Percentiles rank a stretch among this genome's conserved stretches.
Conservation (phyloP, 2,888 invertebrate genomes). For the Rhagonycha lutea region DNA sequence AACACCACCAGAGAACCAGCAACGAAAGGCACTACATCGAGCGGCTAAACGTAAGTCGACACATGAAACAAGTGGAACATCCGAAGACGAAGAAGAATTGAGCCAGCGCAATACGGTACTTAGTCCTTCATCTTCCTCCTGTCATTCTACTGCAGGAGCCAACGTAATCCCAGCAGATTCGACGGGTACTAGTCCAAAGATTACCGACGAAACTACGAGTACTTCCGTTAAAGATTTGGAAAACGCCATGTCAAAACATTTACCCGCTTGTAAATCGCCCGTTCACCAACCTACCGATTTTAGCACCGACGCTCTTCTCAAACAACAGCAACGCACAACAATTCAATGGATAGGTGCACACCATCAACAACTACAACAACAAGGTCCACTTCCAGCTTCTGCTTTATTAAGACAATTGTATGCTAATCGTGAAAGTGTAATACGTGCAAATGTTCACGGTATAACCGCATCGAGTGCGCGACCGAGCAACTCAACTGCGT, state of each 20-base stretch:
- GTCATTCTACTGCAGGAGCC: conserved; percentile 64
- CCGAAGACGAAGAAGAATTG: conserved; percentile 58
- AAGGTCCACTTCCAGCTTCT: conserved; percentile 78
- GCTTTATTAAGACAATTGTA: conserved; percentile 88
- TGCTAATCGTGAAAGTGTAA: conserved; percentile 93
- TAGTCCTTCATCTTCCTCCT: conserved; percentile 67
- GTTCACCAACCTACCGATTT: conserved; percentile 83
- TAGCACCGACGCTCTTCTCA: conserved; percentile 81
- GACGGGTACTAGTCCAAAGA: conserved; percentile 55
- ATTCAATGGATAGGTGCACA: conserved; percentile 95
- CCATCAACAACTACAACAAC: conserved; percentile 63
- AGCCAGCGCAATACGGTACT: conserved; percentile 55
- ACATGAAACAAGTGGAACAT: conserved; percentile 55
- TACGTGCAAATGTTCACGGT: conserved; percentile 80
- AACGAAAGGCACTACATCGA: conserved; percentile 54
- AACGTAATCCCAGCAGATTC: conserved; percentile 56
- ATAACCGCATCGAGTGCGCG: conserved; percentile 55
- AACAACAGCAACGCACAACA: conserved; percentile 79
- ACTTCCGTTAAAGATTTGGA: conserved; percentile 89
- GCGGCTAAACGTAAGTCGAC: conserved; percentile 67
- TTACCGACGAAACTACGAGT: conserved; percentile 52
- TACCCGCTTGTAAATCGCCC: conserved; percentile 67
- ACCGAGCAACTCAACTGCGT: conserved; percentile 49
- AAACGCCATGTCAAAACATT: conserved; percentile 95
- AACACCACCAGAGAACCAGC: conserved; percentile 44